Percentiles rank a stretch among this genome's conserved stretches.
These are phyloP conservation scores for Todiramphus saurophagus DNA, from an alignment of 2,113 vertebrate genomes.

Conservation along the genomic window DNA sequence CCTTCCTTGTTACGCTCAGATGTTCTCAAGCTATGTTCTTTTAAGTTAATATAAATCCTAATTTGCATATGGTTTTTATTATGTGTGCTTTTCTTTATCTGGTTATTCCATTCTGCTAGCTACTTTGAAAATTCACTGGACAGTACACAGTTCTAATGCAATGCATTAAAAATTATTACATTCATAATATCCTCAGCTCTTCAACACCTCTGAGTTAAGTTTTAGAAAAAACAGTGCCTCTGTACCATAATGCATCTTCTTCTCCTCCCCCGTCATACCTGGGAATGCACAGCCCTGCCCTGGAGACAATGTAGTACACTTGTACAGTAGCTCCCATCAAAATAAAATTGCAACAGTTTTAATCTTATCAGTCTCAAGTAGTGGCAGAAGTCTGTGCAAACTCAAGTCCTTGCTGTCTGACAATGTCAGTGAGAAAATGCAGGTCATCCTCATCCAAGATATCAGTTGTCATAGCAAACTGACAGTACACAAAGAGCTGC, in stretches of 20 bases:
- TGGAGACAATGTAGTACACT: not conserved
- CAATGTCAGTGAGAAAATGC: constrained; percentile 7
- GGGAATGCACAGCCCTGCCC: not conserved
- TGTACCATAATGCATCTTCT: not conserved
- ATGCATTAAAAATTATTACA: not conserved
- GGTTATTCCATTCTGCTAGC: not conserved
- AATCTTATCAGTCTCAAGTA: not conserved
- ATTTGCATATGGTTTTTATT: not conserved
- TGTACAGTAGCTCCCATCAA: not conserved
- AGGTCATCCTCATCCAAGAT: not conserved
- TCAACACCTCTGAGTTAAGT: not conserved
- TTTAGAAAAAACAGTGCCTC: not conserved
- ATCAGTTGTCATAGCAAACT: not conserved
- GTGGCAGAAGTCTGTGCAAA: constrained; percentile 17
- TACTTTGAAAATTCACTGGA: not conserved
- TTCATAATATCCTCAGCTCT: not conserved
- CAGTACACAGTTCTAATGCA: not conserved
- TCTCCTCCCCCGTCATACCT: not conserved
- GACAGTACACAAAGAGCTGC: not conserved
- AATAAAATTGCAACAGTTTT: not conserved
- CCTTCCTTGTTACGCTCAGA: not conserved
- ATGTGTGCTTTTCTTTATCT: not conserved
- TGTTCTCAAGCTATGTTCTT: not conserved
- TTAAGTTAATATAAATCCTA: not conserved
- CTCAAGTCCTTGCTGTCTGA: constrained; percentile 17